phyloP scores from a whole-genome alignment of 2,113 vertebrate species.

The Chitala chitala region DNA sequence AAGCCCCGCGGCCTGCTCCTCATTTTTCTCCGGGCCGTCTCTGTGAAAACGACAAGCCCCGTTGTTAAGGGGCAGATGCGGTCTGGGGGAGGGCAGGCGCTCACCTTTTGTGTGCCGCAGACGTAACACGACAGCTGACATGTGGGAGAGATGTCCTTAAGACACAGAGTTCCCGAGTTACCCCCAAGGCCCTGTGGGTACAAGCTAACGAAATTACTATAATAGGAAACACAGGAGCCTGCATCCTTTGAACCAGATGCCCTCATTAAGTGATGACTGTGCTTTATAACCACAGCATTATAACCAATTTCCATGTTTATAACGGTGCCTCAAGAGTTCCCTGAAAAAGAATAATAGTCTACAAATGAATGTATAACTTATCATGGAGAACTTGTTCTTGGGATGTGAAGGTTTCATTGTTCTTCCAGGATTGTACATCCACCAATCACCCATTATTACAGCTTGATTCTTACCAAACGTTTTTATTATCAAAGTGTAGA shows the following conservation, averaged over 20 bases:
- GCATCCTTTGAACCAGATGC: not conserved
- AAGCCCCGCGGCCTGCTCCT: not conserved
- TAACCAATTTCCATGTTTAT: not conserved
- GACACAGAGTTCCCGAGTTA: not conserved
- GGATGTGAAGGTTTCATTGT: not conserved
- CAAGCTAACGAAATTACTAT: not conserved
- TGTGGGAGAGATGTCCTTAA: not conserved
- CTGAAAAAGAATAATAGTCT: not conserved
- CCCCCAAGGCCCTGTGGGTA: not conserved
- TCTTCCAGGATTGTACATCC: not conserved
- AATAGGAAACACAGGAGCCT: not conserved
- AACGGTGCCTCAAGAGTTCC: not conserved
- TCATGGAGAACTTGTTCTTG: not conserved
- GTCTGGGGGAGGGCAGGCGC: not conserved
- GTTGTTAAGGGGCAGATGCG: slow-evolving; percentile 15
- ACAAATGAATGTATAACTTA: not conserved
- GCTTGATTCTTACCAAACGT: no score
- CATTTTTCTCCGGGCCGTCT: not conserved
- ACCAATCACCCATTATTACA: no score
- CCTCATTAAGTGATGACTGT: not conserved
- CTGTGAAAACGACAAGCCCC: not conserved
- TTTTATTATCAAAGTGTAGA: no score
- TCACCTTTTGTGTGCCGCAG: not conserved
- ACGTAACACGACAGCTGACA: slow-evolving; percentile 8
- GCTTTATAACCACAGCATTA: not conserved